Evolutionary conservation across 2,888 invertebrate genomes (phyloP).

Genomic region (Zhuqinia jingwanae): DNA sequence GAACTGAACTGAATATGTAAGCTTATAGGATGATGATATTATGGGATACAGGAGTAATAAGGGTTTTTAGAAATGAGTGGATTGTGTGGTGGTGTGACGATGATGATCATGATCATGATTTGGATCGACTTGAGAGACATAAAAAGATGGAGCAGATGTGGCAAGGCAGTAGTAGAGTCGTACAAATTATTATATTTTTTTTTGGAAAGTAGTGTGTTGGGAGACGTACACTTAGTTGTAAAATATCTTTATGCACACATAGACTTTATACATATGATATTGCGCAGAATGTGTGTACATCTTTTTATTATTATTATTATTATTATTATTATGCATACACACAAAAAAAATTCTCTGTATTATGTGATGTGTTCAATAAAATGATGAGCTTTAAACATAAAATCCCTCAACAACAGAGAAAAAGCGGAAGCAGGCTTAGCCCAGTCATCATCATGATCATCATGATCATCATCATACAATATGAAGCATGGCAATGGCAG

Average conservation of each 20-base stretch:
- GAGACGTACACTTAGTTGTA: constrained; percentile 11
- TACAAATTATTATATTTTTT: constrained; percentile 13
- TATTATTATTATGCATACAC: no score
- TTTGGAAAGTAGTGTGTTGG: constrained; percentile 10
- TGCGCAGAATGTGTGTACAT: not conserved
- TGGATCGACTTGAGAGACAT: constrained; percentile 69
- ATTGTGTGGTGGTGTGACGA: no score
- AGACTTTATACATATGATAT: no score
- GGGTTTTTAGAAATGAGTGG: constrained; percentile 52
- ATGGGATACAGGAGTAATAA: constrained; percentile 39
- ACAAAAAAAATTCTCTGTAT: no score
- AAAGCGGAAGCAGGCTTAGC: constrained; percentile 2
- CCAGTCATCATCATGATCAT: not conserved
- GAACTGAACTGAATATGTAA: constrained; percentile 35
- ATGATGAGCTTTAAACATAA: no score
- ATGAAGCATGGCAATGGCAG: not conserved
- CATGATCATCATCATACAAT: no score
- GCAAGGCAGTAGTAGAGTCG: constrained; percentile 5
- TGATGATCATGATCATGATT: constrained; percentile 64
- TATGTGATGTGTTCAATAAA: no score
- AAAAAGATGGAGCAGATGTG: constrained; percentile 72
- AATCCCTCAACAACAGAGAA: not conserved
- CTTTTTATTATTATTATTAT: not conserved
- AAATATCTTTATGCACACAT: constrained; percentile 27
- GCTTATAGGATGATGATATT: no score